Conservation (phyloP, 2,888 invertebrate genomes). For the Caenorhabditis sp. region DNA sequence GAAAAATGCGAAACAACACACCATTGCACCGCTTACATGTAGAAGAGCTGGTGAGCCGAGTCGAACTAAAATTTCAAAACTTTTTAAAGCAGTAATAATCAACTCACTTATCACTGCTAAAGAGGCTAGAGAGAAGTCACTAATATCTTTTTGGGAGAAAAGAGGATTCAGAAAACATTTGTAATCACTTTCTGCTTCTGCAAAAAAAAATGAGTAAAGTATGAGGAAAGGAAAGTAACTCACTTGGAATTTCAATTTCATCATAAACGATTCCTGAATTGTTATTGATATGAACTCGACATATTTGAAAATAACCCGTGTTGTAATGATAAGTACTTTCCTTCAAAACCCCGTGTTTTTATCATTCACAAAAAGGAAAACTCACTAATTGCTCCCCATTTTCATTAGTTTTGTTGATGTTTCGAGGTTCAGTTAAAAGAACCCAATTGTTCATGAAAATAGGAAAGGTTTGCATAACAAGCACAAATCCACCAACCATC, state of each 20-base stretch:
- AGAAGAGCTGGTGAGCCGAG: slow-evolving; percentile 63
- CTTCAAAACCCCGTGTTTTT: too few relatives aligned
- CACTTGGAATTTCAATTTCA: slow-evolving; percentile 51
- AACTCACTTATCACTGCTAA: slow-evolving; percentile 59
- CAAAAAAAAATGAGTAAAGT: slow-evolving; percentile 7
- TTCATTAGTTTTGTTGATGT: slow-evolving; percentile 66
- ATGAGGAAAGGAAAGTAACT: too few relatives aligned
- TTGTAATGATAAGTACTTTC: slow-evolving; percentile 65
- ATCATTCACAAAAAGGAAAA: neutral
- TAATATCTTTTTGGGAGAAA: slow-evolving; percentile 61
- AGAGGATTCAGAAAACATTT: slow-evolving; percentile 64
- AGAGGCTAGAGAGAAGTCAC: slow-evolving; percentile 66
- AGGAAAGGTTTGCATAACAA: slow-evolving; percentile 54
- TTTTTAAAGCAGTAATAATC: neutral
- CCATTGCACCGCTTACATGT: slow-evolving; percentile 60
- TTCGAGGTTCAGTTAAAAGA: slow-evolving; percentile 63
- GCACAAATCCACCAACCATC: slow-evolving; percentile 44
- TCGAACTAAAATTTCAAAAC: slow-evolving; percentile 49
- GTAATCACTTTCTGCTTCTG: slow-evolving; percentile 45
- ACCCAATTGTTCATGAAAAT: slow-evolving; percentile 65
- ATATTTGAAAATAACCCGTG: slow-evolving; percentile 67
- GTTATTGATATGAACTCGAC: slow-evolving; percentile 56
- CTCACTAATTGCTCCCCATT: slow-evolving; percentile 63
- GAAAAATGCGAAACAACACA: slow-evolving; percentile 61
- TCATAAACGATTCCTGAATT: slow-evolving; percentile 45